Evolutionary conservation across 2,113 vertebrate species (phyloP), one percentile per base, ranked within the genome.

Genomic region (Anguilla rostrata): DNA sequence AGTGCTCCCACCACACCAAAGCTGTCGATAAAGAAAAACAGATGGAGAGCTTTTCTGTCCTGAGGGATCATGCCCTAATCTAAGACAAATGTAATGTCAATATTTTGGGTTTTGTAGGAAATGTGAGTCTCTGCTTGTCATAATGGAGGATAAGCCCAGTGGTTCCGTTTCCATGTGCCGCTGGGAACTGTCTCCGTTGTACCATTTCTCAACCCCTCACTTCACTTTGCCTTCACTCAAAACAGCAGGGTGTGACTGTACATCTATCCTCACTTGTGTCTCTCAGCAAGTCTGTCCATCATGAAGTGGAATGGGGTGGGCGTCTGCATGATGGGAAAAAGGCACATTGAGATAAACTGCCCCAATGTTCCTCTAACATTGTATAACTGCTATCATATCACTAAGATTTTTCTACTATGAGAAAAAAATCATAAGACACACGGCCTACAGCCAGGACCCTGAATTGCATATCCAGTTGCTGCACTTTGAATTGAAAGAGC

Each of bases 1-100:
- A 3, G 88, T 80, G 86, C 84, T 86, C 85, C 87, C 90, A 88
- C 88, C 90, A 89, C 91, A 93, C 84, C 84, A 91, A 93, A 92
- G 88, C 39, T 87, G 84, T 81, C 85, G 78, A 85, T 90, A 93
- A 94, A 86, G 87, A 92, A 82, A 91, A 87, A 83, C 92, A 93
- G 87, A 91, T 92, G 90, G 85, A 86, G 86, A 34, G 20, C 39
- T 18, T 43, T 40, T 56, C 53, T 39, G 39, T 16, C n/a, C 49
- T 81, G 71, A 20, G 56, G 20, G 60, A 22, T n/a, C 29, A 15
- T 14, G 0, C 39, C 86, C 82, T 22, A 92, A 94, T 88, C 60
- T 88, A 90, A 93, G 90, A 93, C 83, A 85, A 89, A 92, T 87
- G 66, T 29, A 84, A 85, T 56, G 78, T 89, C 89, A 90, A 83